These are phyloP conservation scores for Orchesellides sinensis DNA, from an alignment of 2,888 invertebrate genomes.

Conservation along the genomic window DNA sequence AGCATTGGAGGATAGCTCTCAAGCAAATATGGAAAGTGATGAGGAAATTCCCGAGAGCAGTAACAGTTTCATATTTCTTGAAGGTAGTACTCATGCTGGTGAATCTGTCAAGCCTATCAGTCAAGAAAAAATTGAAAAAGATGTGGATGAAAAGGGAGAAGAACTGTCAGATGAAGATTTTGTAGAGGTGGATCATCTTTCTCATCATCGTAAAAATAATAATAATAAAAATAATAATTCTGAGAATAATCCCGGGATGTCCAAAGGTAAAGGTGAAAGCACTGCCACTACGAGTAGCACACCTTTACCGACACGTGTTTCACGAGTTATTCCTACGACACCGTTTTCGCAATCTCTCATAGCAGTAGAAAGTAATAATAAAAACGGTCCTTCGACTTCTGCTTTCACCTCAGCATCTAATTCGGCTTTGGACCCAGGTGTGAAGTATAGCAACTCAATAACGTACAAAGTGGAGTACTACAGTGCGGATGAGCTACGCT, in stretches of 20 bases:
- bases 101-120: conserved; percentile 53
- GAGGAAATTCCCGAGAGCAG: conserved; percentile 39
- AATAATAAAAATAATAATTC: conserved; percentile 4
- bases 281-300: background rate
- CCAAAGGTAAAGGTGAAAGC: conserved; percentile 8
- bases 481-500: conserved; percentile 78
- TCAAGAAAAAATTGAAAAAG: conserved; percentile 42
- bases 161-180: conserved; percentile 15
- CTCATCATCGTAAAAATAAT: conserved; percentile 39
- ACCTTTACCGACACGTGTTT: conserved; percentile 42
- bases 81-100: conserved; percentile 17
- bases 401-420: conserved; percentile 3
- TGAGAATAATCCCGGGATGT: conserved; percentile 1
- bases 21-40: conserved; percentile 59
- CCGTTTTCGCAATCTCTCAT: background rate
- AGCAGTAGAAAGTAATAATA: background rate
- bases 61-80: conserved; percentile 5
- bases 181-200: conserved; percentile 19
- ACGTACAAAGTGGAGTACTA: conserved; percentile 86
- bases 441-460: conserved; percentile 45
- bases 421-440: conserved; percentile 34
- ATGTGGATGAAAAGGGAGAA: background rate
- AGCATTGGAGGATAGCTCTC: conserved; percentile 32
- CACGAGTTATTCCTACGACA: conserved; percentile 19
- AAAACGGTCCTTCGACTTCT: conserved; percentile 27